Base-by-base conservation (phyloP, 37 sponge, comb jelly and placozoan species). In the Ianthella basta region DNA sequence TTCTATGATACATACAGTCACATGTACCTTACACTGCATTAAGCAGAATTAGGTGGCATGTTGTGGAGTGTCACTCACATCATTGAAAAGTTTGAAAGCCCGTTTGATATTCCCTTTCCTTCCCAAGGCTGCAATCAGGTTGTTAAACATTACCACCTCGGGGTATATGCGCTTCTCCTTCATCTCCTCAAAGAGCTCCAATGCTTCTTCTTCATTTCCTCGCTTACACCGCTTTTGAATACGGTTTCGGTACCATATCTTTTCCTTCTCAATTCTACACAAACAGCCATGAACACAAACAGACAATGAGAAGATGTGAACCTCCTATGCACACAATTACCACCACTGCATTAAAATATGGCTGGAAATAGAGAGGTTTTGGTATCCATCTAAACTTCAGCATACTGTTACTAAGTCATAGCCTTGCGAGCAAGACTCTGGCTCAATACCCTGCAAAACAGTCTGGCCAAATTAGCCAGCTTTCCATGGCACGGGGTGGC, bases 81-180 rank as follows among this genome's bases (percentile, higher is more conserved):
- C 78, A 55, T 92, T 92, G 87, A 92, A 92, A 14, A 79, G 60
- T 59, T 87, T 89, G 70, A 92, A 92, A 13, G 87, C 87, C 23
- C 20, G 50, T 32, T 75, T 81, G 25, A 79, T 41, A 3, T 92
- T 82, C 0, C 90, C 85, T 23, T 33, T 60, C 36, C 87, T 67
- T 18, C 68, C 81, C 57, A 83, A 63, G 12, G 69, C 93, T 60
- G 84, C 50, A 5, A 92, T 86, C 37, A 92, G 82, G 10, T 32
- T 60, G 84, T 92, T 92, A 86, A 39, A 92, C 29, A 81, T 82
- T 8, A 74, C 81, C 15, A 39, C 60, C 23, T 87, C 78, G 16
- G 90, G 82, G 16, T 54, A 30, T 8, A 92, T 81, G 24, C 38
- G 32, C 0, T n/a, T 60, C 13, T 34, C 19, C 56, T 64, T 66